These are phyloP conservation scores for Drosophila mettleri DNA, from an alignment of 2,888 invertebrate genomes.

Conservation along the genomic window DNA sequence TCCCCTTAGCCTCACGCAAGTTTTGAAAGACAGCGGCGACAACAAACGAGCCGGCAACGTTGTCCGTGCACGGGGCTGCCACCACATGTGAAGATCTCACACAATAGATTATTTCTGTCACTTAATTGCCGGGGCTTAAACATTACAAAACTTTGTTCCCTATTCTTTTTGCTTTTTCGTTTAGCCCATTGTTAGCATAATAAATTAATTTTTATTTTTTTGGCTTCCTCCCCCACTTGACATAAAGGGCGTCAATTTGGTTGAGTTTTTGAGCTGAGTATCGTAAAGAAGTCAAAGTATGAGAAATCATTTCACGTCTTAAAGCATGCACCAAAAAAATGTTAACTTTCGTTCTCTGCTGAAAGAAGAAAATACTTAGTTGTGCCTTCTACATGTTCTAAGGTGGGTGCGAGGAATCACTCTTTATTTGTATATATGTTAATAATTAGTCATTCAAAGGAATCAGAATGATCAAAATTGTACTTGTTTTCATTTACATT, in stretches of 20 bases:
- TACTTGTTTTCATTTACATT: too few species aligned
- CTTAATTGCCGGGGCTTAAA: constrained; percentile 77
- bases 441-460: too few species aligned
- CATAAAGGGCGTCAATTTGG: constrained; percentile 31
- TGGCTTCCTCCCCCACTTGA: constrained; percentile 9
- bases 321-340: constrained; percentile 52
- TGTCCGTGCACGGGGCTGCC: constrained; percentile 31
- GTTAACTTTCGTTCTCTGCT: constrained; percentile 44
- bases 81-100: constrained; percentile 75
- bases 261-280: constrained; percentile 22
- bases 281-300: constrained; percentile 56
- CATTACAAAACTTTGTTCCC: constrained; percentile 72
- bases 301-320: constrained; percentile 39
- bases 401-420: too few species aligned
- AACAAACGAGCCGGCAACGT: constrained; percentile 46
- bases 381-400: constrained; percentile 6
- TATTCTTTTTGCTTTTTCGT: constrained; percentile 12
- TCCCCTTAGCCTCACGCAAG: constrained; percentile 5
- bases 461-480: too few species aligned
- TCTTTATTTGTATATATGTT: too few species aligned
- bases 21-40: constrained; percentile 46
- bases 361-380: not conserved
- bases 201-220: constrained; percentile 66
- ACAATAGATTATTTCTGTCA: constrained; percentile 72
- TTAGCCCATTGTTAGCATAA: constrained; percentile 71